Evolutionary conservation across 37 sponge, comb jelly and placozoan genomes (phyloP), one percentile per base, ranked within the genome.

Genomic region (Beroe forskalii): DNA sequence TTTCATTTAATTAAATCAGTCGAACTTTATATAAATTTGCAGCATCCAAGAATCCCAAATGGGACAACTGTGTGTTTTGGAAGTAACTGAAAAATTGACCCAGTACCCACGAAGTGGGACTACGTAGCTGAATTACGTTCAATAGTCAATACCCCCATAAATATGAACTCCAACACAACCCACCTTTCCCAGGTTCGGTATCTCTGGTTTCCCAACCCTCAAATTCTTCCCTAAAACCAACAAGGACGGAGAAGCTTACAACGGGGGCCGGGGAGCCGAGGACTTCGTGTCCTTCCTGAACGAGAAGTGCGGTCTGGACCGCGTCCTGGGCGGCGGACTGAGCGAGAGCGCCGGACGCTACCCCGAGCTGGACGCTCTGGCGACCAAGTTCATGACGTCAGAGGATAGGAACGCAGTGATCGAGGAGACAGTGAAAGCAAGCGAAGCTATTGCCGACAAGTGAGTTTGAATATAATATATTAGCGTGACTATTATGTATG

Each of bases 201-300:
- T 97, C 22, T 76, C 91, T 83, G 97, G 97, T 1, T 97, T 93
- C 69, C 97, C 97, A 32, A 97, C 97, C 42, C 92, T 97, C 92
- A 97, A 95, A 91, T 97, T 95, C 93, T 97, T 95, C 90, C 92
- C 96, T 30, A 93, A 93, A 22, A 93, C 89, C 83, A 95, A 95
- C 94, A 97, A 95, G 90, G 96, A 94, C 25, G 96, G 95, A 90
- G 94, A 92, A 66, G 92, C 91, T 93, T 97, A 97, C 76, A 90
- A 72, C 19, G 93, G 93, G 35, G 97, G 95, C 0, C 92, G 97
- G 0, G 42, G 28, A 25, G n/a, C 55, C 25, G 90, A 38, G 3
- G 94, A 94, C 62, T 95, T 97, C 67, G 76, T 95, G 25, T 90
- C 89, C 28, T 97, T 89, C 76, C 86, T 97, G 41, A 97, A 97